These are phyloP conservation scores for Augiades crinisus DNA, from an alignment of 2,888 invertebrate genomes.

Conservation along the genomic window DNA sequence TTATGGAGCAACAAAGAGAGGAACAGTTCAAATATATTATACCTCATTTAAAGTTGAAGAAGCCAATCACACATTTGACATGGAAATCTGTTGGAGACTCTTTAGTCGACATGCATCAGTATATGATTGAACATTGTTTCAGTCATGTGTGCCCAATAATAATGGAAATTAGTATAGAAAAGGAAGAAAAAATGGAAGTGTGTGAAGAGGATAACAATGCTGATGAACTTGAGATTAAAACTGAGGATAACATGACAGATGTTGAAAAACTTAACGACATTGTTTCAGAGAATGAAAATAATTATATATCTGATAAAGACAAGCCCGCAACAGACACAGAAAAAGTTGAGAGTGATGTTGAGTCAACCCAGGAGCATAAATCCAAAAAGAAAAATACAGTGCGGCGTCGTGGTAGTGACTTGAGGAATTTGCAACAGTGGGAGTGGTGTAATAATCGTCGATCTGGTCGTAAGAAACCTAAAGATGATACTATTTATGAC, in stretches of 20 bases:
- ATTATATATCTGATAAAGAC: conserved; percentile 69
- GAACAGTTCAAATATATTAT: conserved; percentile 76
- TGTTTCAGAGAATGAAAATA: conserved; percentile 61
- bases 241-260: conserved; percentile 42
- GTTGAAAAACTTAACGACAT: conserved; percentile 54
- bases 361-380: conserved; percentile 53
- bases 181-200: conserved; percentile 55
- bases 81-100: conserved; percentile 86
- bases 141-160: conserved; percentile 76
- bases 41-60: conserved; percentile 80
- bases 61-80: conserved; percentile 79
- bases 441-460: conserved; percentile 86
- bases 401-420: conserved; percentile 86
- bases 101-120: conserved; percentile 83
- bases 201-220: conserved; percentile 60
- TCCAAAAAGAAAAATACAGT: conserved; percentile 72
- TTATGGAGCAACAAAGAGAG: conserved; percentile 75
- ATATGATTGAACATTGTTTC: conserved; percentile 82
- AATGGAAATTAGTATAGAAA: conserved; percentile 57
- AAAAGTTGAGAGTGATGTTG: conserved; percentile 47
- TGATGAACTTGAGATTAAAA: conserved; percentile 48
- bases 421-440: conserved; percentile 88
- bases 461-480: conserved; percentile 73
- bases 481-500: conserved; percentile 85
- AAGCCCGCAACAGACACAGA: conserved; percentile 58